A percentile compares a stretch with the other conserved stretches of the same genome.
Conservation (phyloP, 2,888 invertebrate genomes). For the Pterostichus madidus region DNA sequence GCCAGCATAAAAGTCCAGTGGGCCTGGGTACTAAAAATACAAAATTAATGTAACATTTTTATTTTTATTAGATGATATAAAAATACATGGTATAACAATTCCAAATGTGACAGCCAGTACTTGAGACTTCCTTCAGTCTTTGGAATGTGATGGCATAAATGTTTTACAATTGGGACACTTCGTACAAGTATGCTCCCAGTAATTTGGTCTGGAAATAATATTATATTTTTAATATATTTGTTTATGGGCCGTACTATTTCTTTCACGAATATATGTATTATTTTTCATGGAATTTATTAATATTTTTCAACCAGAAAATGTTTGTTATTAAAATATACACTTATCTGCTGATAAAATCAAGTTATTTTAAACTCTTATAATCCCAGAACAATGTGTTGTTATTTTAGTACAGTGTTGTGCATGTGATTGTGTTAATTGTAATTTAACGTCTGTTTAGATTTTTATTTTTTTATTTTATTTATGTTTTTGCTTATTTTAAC, state of each 20-base stretch:
- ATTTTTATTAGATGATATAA: constrained; percentile 40
- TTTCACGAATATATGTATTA: neutral
- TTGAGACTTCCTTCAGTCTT: constrained; percentile 1
- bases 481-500: no score
- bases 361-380: no score
- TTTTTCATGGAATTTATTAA: no score
- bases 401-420: no score
- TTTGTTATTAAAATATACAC: no score
- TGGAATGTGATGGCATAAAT: constrained; percentile 12
- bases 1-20: constrained; percentile 74
- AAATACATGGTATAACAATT: constrained; percentile 25
- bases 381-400: no score
- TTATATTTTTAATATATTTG: constrained; percentile 8
- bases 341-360: no score
- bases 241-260: neutral
- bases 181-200: constrained; percentile 93
- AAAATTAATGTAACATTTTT: constrained; percentile 30
- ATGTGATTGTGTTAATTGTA: no score
- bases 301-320: no score
- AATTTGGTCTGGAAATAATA: constrained; percentile 89
- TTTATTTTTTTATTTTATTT: no score
- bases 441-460: no score
- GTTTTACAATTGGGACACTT: constrained; percentile 80
- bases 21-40: constrained; percentile 77
- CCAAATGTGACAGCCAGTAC: constrained; percentile 3